Evolutionary conservation across 2,888 invertebrate genomes (phyloP).

Genomic region (Lordiphosa andalusiaca): DNA sequence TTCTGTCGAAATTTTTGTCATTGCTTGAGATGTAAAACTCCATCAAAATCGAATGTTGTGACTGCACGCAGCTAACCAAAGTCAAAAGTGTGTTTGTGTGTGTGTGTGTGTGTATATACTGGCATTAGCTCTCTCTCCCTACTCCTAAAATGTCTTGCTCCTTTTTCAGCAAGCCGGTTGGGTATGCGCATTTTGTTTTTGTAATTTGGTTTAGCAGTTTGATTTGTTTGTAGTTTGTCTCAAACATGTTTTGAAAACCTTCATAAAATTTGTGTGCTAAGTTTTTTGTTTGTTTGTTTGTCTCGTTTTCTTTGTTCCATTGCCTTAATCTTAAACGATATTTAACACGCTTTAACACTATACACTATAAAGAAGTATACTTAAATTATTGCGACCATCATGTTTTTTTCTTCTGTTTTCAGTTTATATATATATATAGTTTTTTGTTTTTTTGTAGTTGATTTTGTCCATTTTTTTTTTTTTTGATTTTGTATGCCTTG

Average conservation of each 20-base stretch:
- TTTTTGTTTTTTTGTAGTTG: constrained; percentile 39
- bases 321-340: constrained; percentile 65
- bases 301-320: constrained; percentile 49
- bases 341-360: constrained; percentile 73
- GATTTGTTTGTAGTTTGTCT: constrained; percentile 50
- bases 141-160: too few relatives aligned
- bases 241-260: constrained; percentile 49
- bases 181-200: constrained; percentile 25
- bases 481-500: constrained; percentile 39
- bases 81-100: too few relatives aligned
- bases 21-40: too few relatives aligned
- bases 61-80: too few relatives aligned
- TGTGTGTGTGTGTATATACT: too few relatives aligned
- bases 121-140: too few relatives aligned
- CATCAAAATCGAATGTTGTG: too few relatives aligned
- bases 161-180: constrained; percentile 1
- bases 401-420: constrained; percentile 36
- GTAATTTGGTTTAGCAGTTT: constrained; percentile 65
- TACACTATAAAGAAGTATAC: constrained; percentile 72
- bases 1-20: too few relatives aligned
- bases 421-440: constrained; percentile 39
- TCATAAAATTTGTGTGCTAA: constrained; percentile 61
- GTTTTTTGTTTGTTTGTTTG: constrained; percentile 24
- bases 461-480: constrained; percentile 43
- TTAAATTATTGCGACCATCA: constrained; percentile 76